These are phyloP conservation scores for Ypsolopha scabrella DNA, from an alignment of 2,888 invertebrate species.

Conservation along the genomic window DNA sequence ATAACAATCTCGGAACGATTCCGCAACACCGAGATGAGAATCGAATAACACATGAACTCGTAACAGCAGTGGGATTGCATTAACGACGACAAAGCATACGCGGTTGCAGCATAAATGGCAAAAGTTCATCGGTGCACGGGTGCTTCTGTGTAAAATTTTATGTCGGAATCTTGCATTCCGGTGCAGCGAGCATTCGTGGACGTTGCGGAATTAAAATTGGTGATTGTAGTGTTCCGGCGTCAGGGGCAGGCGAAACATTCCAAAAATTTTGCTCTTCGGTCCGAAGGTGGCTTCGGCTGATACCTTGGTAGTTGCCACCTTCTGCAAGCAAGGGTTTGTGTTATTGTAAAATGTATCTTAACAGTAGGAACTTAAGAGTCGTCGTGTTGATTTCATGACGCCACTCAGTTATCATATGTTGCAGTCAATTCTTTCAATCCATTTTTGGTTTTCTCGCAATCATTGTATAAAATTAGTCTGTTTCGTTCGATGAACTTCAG, in stretches of 20 bases:
- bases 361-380: too few relatives aligned
- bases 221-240: constrained; percentile 12
- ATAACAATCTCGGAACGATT: not conserved
- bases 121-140: constrained; percentile 29
- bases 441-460: too few relatives aligned
- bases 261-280: not conserved
- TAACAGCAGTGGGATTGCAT: not conserved
- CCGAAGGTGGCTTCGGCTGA: not conserved
- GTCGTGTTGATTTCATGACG: too few relatives aligned
- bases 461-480: too few relatives aligned
- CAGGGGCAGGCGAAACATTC: constrained; percentile 18
- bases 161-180: constrained; percentile 16
- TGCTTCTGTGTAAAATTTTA: constrained; percentile 23
- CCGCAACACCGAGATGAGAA: not conserved
- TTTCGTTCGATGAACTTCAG: too few relatives aligned
- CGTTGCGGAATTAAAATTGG: constrained; percentile 20
- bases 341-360: too few relatives aligned
- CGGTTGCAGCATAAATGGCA: constrained; percentile 23
- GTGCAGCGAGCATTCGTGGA: constrained; percentile 8
- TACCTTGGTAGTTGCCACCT: too few relatives aligned
- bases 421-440: too few relatives aligned
- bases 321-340: too few relatives aligned
- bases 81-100: not conserved
- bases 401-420: too few relatives aligned
- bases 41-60: not conserved